Conservation (phyloP, 2,888 invertebrate species). For the Spilarctia lutea region DNA sequence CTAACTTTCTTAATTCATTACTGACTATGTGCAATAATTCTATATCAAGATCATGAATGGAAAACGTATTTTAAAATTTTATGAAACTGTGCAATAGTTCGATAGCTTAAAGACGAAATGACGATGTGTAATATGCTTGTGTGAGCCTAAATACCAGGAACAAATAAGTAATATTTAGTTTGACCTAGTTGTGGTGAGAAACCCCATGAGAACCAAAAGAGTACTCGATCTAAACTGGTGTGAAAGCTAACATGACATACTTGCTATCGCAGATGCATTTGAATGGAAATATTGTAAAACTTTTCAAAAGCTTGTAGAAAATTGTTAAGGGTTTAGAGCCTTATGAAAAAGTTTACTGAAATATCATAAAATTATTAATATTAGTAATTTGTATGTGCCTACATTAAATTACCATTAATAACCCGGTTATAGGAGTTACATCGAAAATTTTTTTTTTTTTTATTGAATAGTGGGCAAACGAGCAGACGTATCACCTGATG, state of each 20-base stretch:
- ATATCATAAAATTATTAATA: not conserved
- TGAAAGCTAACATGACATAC: constrained; percentile 50
- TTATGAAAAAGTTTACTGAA: not conserved
- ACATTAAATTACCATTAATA: not conserved
- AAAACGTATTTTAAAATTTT: not conserved
- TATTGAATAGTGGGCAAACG: too few relatives aligned
- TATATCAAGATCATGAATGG: too few relatives aligned
- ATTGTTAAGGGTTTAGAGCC: not conserved
- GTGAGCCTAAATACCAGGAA: constrained; percentile 37
- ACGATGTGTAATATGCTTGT: not conserved
- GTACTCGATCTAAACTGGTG: constrained; percentile 38
- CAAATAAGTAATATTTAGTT: constrained; percentile 44
- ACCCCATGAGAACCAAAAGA: constrained; percentile 44
- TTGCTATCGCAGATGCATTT: constrained; percentile 44
- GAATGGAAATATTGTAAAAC: constrained; percentile 32
- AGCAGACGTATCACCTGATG: too few relatives aligned
- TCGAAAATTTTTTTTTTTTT: too few relatives aligned
- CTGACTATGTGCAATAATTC: too few relatives aligned
- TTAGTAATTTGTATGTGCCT: not conserved
- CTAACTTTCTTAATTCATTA: not conserved
- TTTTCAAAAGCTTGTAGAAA: constrained; percentile 26
- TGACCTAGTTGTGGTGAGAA: constrained; percentile 47
- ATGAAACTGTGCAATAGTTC: not conserved
- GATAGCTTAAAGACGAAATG: constrained; percentile 6
- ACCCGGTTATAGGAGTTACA: too few relatives aligned